Evolutionary conservation across 2,113 vertebrate species (phyloP).

Genomic region (Cheilinus undulatus): DNA sequence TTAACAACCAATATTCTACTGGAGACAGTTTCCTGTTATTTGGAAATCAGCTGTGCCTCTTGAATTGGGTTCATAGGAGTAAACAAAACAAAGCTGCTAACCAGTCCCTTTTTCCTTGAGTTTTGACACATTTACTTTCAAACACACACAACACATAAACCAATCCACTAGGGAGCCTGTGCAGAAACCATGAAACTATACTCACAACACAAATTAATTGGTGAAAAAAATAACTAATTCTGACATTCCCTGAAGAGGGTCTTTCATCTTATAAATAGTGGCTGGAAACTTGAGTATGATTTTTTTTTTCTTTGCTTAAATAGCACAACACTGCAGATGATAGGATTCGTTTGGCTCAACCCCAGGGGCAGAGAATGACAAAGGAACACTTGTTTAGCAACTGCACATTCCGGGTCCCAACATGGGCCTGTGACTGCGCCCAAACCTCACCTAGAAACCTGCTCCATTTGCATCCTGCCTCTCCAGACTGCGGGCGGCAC

Average conservation of each 20-base stretch:
- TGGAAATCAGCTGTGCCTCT: slow-evolving; percentile 23
- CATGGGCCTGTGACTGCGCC: slow-evolving; percentile 69
- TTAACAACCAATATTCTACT: slow-evolving; percentile 12
- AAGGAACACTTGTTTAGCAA: slow-evolving; percentile 79
- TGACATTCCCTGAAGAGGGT: slow-evolving; percentile 79
- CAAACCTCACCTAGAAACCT: slow-evolving; percentile 73
- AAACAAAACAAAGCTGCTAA: slow-evolving; percentile 54
- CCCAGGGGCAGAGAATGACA: slow-evolving; percentile 75
- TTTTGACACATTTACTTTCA: slow-evolving; percentile 65
- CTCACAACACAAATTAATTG: slow-evolving; percentile 80
- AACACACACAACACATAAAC: slow-evolving; percentile 71
- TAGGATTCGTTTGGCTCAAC: slow-evolving; percentile 72
- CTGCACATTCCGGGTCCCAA: slow-evolving; percentile 70
- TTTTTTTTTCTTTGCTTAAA: slow-evolving; percentile 69
- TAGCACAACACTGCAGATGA: slow-evolving; percentile 78
- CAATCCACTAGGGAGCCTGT: slow-evolving; percentile 69
- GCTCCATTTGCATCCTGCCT: slow-evolving; percentile 76
- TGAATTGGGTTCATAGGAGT: slow-evolving; percentile 31
- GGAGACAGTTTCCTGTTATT: slow-evolving; percentile 29
- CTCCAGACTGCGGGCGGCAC: slow-evolving; percentile 66
- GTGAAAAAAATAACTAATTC: slow-evolving; percentile 76
- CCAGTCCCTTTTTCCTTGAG: slow-evolving; percentile 52
- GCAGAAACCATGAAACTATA: slow-evolving; percentile 69
- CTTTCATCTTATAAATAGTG: slow-evolving; percentile 87
- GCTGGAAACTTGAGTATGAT: slow-evolving; percentile 70